Evolutionary conservation across 2,888 invertebrate genomes (phyloP).

Genomic region (Meiosimyza decipiens): DNA sequence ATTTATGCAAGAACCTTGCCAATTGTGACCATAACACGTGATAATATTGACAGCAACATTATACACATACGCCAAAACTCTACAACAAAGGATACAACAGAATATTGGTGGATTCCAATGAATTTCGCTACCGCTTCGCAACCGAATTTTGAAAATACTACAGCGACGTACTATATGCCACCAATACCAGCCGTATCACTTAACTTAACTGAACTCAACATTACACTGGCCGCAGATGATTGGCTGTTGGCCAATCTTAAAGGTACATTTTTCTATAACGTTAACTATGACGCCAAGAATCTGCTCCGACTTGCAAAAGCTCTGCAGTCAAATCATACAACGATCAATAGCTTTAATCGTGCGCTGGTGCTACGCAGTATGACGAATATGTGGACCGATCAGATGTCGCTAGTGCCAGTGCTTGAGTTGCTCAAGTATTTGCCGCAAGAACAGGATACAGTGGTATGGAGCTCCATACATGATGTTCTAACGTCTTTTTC

Average conservation of each 20-base stretch:
- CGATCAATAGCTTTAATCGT: not conserved
- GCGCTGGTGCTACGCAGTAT: not conserved
- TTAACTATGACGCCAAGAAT: constrained; percentile 74
- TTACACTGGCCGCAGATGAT: constrained; percentile 37
- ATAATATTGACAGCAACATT: constrained; percentile 63
- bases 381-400: too few relatives aligned
- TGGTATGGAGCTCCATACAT: not conserved
- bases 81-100: not conserved
- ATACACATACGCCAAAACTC: constrained; percentile 68
- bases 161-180: constrained; percentile 41
- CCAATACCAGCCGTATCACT: constrained; percentile 37
- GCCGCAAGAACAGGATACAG: not conserved
- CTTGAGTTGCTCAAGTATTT: not conserved
- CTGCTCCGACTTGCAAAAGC: constrained; percentile 73
- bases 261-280: constrained; percentile 67
- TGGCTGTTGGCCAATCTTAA: constrained; percentile 52
- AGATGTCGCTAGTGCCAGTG: too few relatives aligned
- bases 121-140: constrained; percentile 43
- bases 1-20: constrained; percentile 71
- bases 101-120: constrained; percentile 48
- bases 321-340: constrained; percentile 65
- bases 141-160: constrained; percentile 40
- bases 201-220: constrained; percentile 33
- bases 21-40: constrained; percentile 66
- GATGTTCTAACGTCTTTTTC: too few relatives aligned